Evolutionary conservation across 2,113 vertebrate species (phyloP).

Genomic region (Pomatostomus ruficeps): DNA sequence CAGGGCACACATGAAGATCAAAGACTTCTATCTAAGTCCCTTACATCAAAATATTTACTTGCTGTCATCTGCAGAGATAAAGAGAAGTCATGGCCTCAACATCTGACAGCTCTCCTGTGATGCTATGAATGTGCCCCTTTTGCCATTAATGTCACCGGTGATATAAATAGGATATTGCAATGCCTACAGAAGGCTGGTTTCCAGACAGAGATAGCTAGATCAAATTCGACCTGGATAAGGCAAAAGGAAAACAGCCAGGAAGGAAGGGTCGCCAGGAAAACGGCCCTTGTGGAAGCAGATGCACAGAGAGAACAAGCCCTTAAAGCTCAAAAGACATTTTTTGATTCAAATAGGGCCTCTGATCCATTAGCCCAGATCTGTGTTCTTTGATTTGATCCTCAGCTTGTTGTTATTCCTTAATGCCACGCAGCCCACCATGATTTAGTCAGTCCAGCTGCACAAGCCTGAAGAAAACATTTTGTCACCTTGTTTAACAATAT

Average conservation of each 20-base stretch:
- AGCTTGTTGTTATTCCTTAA: not conserved
- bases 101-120: slow-evolving; percentile 35
- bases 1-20: slow-evolving; percentile 27
- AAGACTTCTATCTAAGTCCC: slow-evolving; percentile 39
- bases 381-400: not conserved
- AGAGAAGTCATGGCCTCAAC: slow-evolving; percentile 31
- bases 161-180: slow-evolving; percentile 25
- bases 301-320: not conserved
- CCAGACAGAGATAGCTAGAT: not conserved
- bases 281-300: not conserved
- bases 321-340: not conserved
- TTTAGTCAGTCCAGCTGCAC: not conserved
- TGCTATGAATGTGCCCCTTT: not conserved
- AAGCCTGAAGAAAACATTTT: not conserved
- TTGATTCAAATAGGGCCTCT: not conserved
- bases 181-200: not conserved
- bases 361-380: not conserved
- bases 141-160: not conserved
- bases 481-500: not conserved
- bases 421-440: not conserved
- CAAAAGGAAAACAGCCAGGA: not conserved
- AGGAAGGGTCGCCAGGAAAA: not conserved
- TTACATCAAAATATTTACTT: slow-evolving; percentile 62
- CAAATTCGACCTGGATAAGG: not conserved
- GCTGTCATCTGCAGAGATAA: slow-evolving; percentile 51